Base-by-base conservation (phyloP, 2,797 vertebrate genomes). In the Oryzias sinensis region DNA sequence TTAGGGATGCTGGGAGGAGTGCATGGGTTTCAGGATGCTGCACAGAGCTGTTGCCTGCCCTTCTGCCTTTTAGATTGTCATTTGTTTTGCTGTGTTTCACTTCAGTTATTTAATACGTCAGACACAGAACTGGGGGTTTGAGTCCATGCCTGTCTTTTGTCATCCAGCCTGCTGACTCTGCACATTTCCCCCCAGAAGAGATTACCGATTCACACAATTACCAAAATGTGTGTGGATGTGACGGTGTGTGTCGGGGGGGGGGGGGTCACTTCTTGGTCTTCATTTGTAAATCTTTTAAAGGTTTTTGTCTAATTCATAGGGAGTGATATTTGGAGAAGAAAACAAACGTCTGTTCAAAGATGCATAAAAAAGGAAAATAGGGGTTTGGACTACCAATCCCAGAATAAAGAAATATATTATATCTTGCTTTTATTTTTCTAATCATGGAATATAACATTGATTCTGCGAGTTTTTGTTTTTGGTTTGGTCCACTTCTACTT, bases 131-230 rank as follows among this genome's bases (percentile, higher is more conserved):
- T 62, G 60, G 74, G 50, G 76, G 59, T 59, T 53, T 63, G 65
- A 70, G 68, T 65, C 43, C 61, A 65, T 80, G 82, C 84, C 83
- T 79, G 80, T 70, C 54, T 65, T 80, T 83, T 80, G 76, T 82
- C 82, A 83, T 51, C 58, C 59, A 77, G 79, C 77, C 69, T 81
- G 86, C 86, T 89, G 86, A 88, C 83, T 68, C 60, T 0, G 24
- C 80, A 79, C 47, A 77, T 84, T 69, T 67, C 50, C 33, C 63
- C 77, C 62, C 61, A 54, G 80, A 37, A 37, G 11, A 80, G 71
- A 77, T 83, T 66, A 62, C 71, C 49, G 65, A 65, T 80, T 76
- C 69, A 75, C 81, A 83, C 79, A 68, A 56, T 82, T 78, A 77
- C 66, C 65, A 63, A 75, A 60, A 58, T 73, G 0, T 72, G 25